Base-by-base conservation (phyloP, 2,888 invertebrate genomes). In the Papilio elwesi region DNA sequence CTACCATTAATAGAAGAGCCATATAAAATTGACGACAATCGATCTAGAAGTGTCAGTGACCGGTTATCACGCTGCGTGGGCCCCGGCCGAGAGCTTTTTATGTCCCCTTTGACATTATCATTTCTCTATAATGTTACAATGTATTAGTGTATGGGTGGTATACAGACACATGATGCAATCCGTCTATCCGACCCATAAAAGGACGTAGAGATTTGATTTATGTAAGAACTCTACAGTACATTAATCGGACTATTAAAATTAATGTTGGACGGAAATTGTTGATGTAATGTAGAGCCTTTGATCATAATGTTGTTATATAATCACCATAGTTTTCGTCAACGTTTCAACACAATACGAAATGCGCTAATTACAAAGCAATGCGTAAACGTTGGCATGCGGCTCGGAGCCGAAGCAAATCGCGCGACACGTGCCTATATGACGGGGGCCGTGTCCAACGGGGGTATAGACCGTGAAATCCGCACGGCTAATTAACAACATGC, bases 1-100 rank as follows among this genome's bases (percentile, higher is more conserved):
- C 26, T 26, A 26, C 26, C 57, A 62, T 57, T 55, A 67, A 48
- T 15, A 49, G 63, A 53, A 63, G 47, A 15, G 65, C 16, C 38
- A 49, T 55, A 69, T 49, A 51, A 62, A 63, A 53, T 15, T 43
- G 62, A 43, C 47, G 16, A 47, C 47, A 57, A 70, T 62, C 51
- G 43, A 69, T 55, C 15, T 36, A 6, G 4, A 16, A 12, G 51
- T 51, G 79, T 77, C 79, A 77, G 75, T 76, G 82, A 76, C 81
- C 81, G 74, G 53, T 79, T 81, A 81, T 81, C 82, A 69, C 73
- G 74, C 66, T n/a, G 68, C 38, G 51, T 65, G 49, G 70, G 64
- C 71, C 73, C 69, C 51, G 71, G 47, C 13, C 69, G 65, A 16
- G 36, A 36, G 57, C 11, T 66, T 71, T 65, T 71, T 55, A 70